Conservation (phyloP, 2,797 vertebrate genomes). For the Sternarchorhynchus goeldii region DNA sequence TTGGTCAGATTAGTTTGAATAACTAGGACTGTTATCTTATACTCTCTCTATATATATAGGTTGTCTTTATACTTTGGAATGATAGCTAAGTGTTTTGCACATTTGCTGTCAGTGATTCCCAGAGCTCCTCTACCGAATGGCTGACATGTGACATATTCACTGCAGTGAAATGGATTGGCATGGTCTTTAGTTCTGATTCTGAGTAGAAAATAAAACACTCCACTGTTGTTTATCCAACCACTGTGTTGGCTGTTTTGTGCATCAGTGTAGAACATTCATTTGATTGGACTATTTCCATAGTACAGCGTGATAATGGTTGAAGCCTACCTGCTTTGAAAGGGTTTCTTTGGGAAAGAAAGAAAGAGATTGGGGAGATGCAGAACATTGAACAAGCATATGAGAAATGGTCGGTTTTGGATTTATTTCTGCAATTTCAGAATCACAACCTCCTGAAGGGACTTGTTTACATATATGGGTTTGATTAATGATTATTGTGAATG, state of each 20-base stretch:
- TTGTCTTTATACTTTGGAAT: slow-evolving; percentile 10
- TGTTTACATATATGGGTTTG: not conserved
- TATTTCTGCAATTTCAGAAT: too few species aligned
- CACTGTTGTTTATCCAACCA: slow-evolving; percentile 39
- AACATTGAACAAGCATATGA: too few species aligned
- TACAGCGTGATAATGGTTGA: not conserved
- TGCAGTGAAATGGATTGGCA: slow-evolving; percentile 32
- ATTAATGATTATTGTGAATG: not conserved
- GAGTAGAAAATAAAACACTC: slow-evolving; percentile 32
- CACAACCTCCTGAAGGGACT: not conserved
- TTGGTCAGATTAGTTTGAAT: slow-evolving; percentile 33
- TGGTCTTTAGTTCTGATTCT: slow-evolving; percentile 19
- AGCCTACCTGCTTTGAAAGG: not conserved
- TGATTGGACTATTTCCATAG: not conserved
- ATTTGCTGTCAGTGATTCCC: slow-evolving; percentile 7
- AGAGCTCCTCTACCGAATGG: slow-evolving; percentile 14
- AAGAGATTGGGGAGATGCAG: not conserved
- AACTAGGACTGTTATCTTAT: not conserved
- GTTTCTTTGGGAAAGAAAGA: not conserved
- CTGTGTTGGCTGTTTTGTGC: slow-evolving; percentile 27
- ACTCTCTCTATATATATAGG: not conserved
- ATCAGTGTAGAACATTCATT: slow-evolving; percentile 5
- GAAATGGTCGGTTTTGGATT: too few species aligned
- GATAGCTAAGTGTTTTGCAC: slow-evolving; percentile 7
- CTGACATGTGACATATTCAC: slow-evolving; percentile 31